Percentiles rank a stretch among this genome's conserved stretches.
Conservation (phyloP, 2,797 vertebrate genomes). For the Loris lydekkerianus region DNA sequence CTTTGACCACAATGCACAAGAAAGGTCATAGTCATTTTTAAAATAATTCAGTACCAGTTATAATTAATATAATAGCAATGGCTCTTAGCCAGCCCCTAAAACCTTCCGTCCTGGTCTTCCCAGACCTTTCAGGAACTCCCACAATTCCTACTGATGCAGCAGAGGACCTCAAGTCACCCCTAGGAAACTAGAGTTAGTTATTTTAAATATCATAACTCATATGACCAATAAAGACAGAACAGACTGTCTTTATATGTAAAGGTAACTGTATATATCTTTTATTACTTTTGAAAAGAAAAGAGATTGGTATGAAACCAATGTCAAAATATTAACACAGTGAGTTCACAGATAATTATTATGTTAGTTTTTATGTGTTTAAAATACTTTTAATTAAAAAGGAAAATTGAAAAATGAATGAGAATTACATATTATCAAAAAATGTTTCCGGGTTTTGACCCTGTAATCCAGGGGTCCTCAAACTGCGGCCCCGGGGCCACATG, state of each 20-base stretch:
- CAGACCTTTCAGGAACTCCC: not conserved
- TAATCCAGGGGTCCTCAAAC: too few relatives aligned
- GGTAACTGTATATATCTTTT: not conserved
- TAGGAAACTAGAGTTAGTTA: not conserved
- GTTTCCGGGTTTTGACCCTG: not conserved
- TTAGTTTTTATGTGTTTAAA: not conserved
- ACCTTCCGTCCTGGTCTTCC: not conserved
- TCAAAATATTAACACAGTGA: not conserved
- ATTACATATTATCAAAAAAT: not conserved
- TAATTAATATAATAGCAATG: not conserved
- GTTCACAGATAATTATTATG: not conserved
- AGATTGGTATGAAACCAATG: not conserved
- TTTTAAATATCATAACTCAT: not conserved
- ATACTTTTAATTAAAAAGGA: slow-evolving; percentile 39
- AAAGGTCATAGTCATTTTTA: not conserved
- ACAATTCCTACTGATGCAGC: not conserved
- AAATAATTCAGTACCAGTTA: not conserved
- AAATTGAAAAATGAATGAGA: not conserved
- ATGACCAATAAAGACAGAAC: not conserved
- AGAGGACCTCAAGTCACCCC: not conserved
- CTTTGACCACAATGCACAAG: not conserved
- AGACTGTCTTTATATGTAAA: not conserved
- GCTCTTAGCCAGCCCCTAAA: not conserved
- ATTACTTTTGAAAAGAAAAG: not conserved
- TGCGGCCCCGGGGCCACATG: too few relatives aligned